Base-by-base conservation (phyloP, 2,113 vertebrate species). In the Ranitomeya imitator region DNA sequence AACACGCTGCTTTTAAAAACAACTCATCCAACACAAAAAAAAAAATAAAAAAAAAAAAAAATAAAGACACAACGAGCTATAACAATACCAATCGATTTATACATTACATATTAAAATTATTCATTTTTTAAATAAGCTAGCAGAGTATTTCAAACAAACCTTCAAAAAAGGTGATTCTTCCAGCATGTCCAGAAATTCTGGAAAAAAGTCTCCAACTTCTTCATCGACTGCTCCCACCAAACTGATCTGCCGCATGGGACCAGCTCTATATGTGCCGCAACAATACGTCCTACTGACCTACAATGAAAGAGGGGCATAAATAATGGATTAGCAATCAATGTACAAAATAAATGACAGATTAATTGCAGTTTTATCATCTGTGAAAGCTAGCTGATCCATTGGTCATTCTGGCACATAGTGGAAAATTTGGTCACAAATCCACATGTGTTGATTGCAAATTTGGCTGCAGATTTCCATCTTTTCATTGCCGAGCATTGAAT, bases 181-280 rank as follows among this genome's bases (percentile, higher is more conserved):
- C 92, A 99, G 93, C 98, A 99, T 98, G 92, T 99, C 97, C 71
- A 99, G 95, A 91, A 99, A 99, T 90, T 99, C 98, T 71, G 98
- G 98, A 90, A 99, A 99, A 92, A 96, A 99, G 90, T 99, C 97
- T 90, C 98, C 98, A 83, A 99, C 98, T 92, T 99, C 98, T 95
- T 99, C 98, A 31, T 99, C 98, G 91, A 99, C 97, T 0, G 98
- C 98, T 93, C 98, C 98, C 77, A 99, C 98, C 90, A 99, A 94
- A 92, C 98, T 99, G 94, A 99, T 99, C 94, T 99, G 98, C 90
- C 98, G 94, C 98, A 99, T 99, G 5, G 98, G 97, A 67, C 98
- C 98, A 0, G 98, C 98, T 90, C 98, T 92, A 92, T 99, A 99
- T 10, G 98, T 99, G 91, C 98, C 98, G 87, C 96, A 98, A 94